phyloP scores from a whole-genome alignment of 2,113 vertebrate species.

The Promerops cafer region DNA sequence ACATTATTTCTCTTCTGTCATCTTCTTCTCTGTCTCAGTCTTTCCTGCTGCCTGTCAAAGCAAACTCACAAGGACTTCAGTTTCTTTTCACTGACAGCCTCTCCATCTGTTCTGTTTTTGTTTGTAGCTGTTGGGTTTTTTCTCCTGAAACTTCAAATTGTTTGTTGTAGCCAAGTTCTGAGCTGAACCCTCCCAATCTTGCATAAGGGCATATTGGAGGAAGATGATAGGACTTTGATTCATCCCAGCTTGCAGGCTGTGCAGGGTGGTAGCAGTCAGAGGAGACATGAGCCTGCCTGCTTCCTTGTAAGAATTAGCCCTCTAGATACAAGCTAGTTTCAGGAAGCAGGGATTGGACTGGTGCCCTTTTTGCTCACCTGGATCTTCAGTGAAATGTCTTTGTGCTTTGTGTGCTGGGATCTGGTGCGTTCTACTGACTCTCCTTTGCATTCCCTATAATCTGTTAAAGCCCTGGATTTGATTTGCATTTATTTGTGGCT shows the following conservation, averaged over 20 bases:
- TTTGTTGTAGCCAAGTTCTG: background rate
- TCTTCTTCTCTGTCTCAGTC: background rate
- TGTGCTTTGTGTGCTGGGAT: background rate
- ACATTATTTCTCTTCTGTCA: background rate
- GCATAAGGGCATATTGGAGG: slow-evolving; percentile 26
- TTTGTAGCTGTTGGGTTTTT: background rate
- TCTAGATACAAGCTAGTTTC: slow-evolving; percentile 37
- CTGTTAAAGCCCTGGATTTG: slow-evolving; percentile 10
- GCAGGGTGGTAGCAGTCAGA: background rate
- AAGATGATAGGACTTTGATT: slow-evolving; percentile 33
- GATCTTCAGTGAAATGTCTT: background rate
- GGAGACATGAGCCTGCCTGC: slow-evolving; percentile 46
- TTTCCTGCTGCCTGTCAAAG: background rate
- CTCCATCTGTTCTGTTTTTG: background rate
- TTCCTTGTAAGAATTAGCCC: slow-evolving; percentile 29
- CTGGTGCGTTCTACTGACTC: background rate
- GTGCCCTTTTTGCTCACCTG: slow-evolving; percentile 13
- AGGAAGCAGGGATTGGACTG: slow-evolving; percentile 20
- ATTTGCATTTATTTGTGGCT: background rate
- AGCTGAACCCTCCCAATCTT: background rate
- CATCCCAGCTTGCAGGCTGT: background rate
- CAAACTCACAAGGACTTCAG: background rate
- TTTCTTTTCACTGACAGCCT: background rate
- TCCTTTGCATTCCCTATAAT: background rate
- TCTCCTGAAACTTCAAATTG: background rate